Base-by-base conservation (phyloP, 2,888 invertebrate species). In the Macrosoma leucophasiata region DNA sequence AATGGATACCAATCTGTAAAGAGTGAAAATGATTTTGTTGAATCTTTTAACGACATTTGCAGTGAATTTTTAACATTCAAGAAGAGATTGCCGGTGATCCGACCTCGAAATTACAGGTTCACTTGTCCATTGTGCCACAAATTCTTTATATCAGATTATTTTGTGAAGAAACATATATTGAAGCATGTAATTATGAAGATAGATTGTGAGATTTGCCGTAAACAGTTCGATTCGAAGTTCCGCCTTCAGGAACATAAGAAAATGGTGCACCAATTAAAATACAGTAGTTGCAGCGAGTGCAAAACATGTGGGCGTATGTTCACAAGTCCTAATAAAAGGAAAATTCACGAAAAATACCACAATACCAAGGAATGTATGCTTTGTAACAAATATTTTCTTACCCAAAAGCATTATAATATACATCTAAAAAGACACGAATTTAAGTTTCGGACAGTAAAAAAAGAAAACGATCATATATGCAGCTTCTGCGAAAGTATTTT, bases 401-500 rank as follows among this genome's bases (percentile, higher is more conserved):
- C 60, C 0, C 78, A 77, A 34, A 41, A 37, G 1, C 42, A 62
- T 36, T 72, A 52, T 20, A 58, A 72, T 8, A 49, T 17, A 2
- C 82, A 84, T 19, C 52, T 81, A 39, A 67, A 67, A 46, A 54
- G 74, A 13, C 82, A 84, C 29, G 48, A 52, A 0, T 26, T 41
- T 0, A 74, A 70, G 52, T 45, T 76, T 3, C 62, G 52, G 2
- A 25, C 43, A 2, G 7, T 44, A 1, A 65, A 50, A 21, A 55
- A 50, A 4, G 62, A 46, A 8, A 41, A 41, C 0, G 17, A 35
- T 0, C 62, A 70, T 41, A 74, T 61, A 0, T 84, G 82, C 38
- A 81, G 78, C 44, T 78, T 84, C 31, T 84, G 82, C 27, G 79
- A 81, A 32, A 78, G 69, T 35, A 65, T 66, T 4, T 79, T 62